These are phyloP conservation scores for Oncorhynchus nerka DNA, from an alignment of 2,113 vertebrate species.

Conservation along the genomic window DNA sequence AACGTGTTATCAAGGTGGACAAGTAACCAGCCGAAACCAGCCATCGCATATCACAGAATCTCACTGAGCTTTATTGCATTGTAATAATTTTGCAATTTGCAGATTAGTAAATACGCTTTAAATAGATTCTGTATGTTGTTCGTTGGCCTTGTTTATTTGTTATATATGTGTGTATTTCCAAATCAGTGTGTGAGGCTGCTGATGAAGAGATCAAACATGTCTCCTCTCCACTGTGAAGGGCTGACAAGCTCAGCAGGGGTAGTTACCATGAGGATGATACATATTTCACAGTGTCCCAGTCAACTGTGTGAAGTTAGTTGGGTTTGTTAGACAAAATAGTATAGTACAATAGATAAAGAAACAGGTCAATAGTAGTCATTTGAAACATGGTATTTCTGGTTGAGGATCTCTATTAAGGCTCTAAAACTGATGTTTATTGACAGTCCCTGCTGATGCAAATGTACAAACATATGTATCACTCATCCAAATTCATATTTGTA, in stretches of 20 bases:
- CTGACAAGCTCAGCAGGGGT: background rate
- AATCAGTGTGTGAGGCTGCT: conserved; percentile 1
- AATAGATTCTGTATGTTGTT: background rate
- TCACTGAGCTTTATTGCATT: background rate
- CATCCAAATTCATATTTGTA: too few relatives aligned
- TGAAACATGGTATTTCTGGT: too few relatives aligned
- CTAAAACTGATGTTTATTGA: too few relatives aligned
- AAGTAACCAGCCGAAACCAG: too few relatives aligned
- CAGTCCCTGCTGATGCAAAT: too few relatives aligned
- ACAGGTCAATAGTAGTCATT: too few relatives aligned
- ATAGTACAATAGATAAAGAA: too few relatives aligned
- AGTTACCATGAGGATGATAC: background rate
- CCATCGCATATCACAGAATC: too few relatives aligned
- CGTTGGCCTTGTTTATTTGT: background rate
- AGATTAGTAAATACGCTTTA: background rate
- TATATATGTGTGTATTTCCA: conserved; percentile 3
- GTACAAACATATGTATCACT: too few relatives aligned
- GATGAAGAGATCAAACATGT: conserved; percentile 2
- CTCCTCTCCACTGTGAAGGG: background rate
- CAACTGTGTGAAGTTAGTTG: background rate
- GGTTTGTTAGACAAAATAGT: too few relatives aligned
- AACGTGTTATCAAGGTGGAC: too few relatives aligned
- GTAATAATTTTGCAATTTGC: background rate
- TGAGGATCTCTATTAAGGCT: too few relatives aligned
- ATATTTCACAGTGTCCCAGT: background rate